Conservation (phyloP, 2,888 invertebrate species). For the Gastrophysa polygoni region DNA sequence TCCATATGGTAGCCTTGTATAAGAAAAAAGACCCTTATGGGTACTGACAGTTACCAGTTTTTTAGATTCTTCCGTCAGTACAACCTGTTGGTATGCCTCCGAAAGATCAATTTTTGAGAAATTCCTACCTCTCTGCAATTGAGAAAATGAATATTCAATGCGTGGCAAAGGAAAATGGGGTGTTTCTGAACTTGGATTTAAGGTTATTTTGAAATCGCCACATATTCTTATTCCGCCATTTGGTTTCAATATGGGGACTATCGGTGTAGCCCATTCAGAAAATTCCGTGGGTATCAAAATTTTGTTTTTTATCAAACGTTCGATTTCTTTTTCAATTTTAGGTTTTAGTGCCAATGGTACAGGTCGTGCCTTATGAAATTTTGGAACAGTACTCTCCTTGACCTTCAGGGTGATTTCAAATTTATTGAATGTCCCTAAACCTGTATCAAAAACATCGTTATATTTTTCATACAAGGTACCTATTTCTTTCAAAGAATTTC, state of each 20-base stretch:
- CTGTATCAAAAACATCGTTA: neutral
- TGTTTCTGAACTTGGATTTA: slow-evolving; percentile 2
- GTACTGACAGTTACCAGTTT: slow-evolving; percentile 13
- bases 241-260: neutral
- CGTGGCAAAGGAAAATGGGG: slow-evolving; percentile 18
- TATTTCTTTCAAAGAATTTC: neutral
- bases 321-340: slow-evolving; percentile 28
- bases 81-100: slow-evolving; percentile 15
- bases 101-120: slow-evolving; percentile 3
- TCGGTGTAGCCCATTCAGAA: slow-evolving; percentile 13
- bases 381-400: slow-evolving; percentile 21
- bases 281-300: slow-evolving; percentile 19
- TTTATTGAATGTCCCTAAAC: neutral
- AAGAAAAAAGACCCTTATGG: slow-evolving; percentile 11
- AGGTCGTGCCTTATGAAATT: slow-evolving; percentile 27
- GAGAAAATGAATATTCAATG: slow-evolving; percentile 16
- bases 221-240: neutral
- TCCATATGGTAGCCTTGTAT: slow-evolving; percentile 13
- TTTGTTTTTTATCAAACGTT: slow-evolving; percentile 17
- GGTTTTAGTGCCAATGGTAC: slow-evolving; percentile 29
- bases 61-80: slow-evolving; percentile 5
- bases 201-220: too few species aligned
- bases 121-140: neutral
- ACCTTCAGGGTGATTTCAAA: slow-evolving; percentile 2
- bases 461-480: too few species aligned